These are phyloP conservation scores for Ochotona curzoniae DNA, from an alignment of 2,113 vertebrate species.

Conservation along the genomic window DNA sequence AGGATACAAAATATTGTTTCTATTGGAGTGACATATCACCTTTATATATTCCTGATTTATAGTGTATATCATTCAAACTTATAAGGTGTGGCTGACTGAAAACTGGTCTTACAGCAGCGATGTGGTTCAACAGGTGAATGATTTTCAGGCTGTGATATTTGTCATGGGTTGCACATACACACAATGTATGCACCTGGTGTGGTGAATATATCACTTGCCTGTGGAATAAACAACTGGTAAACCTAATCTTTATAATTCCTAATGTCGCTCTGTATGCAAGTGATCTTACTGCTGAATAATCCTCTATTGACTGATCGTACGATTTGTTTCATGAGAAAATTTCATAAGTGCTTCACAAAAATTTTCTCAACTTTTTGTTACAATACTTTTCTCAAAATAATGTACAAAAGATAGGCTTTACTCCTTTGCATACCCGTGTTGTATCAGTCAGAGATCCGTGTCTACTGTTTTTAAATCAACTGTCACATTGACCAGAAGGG, in stretches of 20 bases:
- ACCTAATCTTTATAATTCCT: neutral
- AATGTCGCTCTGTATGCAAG: neutral
- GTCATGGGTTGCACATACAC: neutral
- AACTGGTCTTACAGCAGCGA: neutral
- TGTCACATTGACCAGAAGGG: too few relatives aligned
- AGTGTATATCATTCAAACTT: neutral
- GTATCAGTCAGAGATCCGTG: neutral
- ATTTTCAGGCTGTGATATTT: neutral
- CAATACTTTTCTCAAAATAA: neutral
- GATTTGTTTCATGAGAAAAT: neutral
- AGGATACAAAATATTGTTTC: slow-evolving; percentile 1
- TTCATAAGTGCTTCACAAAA: neutral
- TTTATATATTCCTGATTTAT: neutral
- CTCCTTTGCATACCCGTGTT: too few relatives aligned
- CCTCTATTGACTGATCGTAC: neutral
- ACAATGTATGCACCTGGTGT: too few relatives aligned
- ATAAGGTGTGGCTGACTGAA: neutral
- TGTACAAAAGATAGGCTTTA: too few relatives aligned
- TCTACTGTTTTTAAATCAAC: neutral
- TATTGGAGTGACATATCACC: neutral
- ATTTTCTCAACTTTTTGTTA: neutral
- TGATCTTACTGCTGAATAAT: neutral
- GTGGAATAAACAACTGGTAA: neutral
- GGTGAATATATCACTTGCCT: too few relatives aligned
- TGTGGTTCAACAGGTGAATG: neutral